Evolutionary conservation across 2,113 vertebrate species (phyloP).

Genomic region (Eurypyga helias): DNA sequence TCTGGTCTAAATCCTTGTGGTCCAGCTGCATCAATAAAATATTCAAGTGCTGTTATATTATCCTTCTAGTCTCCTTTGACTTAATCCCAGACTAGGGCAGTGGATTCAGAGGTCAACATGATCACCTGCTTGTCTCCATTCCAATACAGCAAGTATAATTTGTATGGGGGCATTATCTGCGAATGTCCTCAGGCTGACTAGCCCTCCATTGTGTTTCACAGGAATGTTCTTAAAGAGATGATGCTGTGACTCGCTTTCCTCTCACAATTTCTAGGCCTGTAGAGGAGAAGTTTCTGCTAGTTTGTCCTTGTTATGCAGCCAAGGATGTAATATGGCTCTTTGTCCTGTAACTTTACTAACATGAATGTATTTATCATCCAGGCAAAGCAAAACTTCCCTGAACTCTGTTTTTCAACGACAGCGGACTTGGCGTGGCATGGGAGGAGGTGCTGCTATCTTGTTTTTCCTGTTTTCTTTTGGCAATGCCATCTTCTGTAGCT

Average conservation of each 20-base stretch:
- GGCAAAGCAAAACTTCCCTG: conserved; percentile 16
- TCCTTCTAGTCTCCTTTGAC: neutral
- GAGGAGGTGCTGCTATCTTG: conserved; percentile 16
- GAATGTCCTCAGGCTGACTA: neutral
- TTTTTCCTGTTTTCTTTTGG: conserved; percentile 34
- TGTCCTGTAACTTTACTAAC: neutral
- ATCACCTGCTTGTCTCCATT: neutral
- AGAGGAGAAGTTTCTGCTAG: neutral
- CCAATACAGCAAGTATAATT: neutral
- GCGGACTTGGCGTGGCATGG: neutral
- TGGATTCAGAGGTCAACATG: neutral
- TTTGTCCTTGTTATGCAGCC: conserved; percentile 13
- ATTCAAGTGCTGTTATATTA: neutral
- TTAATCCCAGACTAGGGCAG: neutral
- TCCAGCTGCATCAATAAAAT: neutral
- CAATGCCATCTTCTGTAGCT: neutral
- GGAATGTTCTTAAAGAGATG: neutral
- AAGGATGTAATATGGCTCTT: neutral
- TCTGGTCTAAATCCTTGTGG: neutral
- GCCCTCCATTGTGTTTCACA: neutral
- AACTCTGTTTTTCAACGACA: neutral
- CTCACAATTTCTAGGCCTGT: neutral
- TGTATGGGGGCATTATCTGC: neutral
- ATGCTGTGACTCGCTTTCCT: neutral
- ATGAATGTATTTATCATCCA: conserved; percentile 14